A percentile compares a stretch with the other conserved stretches of the same genome.
These are phyloP conservation scores for Euproctis similis DNA, from an alignment of 2,888 invertebrate species.

Conservation along the genomic window DNA sequence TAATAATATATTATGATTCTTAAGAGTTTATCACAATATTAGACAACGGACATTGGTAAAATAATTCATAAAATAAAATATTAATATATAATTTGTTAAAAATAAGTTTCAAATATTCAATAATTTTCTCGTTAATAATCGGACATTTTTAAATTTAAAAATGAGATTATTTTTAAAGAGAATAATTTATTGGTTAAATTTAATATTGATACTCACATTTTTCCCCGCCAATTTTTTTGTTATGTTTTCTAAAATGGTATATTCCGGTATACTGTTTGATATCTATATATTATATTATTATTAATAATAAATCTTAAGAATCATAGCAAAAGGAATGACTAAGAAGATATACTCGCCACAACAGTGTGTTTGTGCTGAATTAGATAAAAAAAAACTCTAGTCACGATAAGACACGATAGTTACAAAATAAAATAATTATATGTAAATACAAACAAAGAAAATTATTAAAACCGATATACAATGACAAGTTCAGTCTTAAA, in stretches of 20 bases:
- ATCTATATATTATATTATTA: too few species aligned
- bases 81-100: too few species aligned
- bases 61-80: too few species aligned
- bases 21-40: constrained; percentile 15
- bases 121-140: constrained; percentile 7
- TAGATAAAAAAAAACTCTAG: constrained; percentile 6
- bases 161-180: constrained; percentile 10
- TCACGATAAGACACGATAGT: constrained; percentile 18
- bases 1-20: constrained; percentile 11
- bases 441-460: constrained; percentile 12
- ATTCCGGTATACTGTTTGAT: too few species aligned
- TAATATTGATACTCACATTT: not conserved
- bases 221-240: not conserved
- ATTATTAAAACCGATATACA: constrained; percentile 24
- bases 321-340: constrained; percentile 40
- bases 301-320: constrained; percentile 21
- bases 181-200: constrained; percentile 1
- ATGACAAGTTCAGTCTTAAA: constrained; percentile 62
- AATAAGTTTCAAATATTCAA: too few species aligned
- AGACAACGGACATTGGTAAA: too few species aligned
- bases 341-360: constrained; percentile 34
- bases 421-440: constrained; percentile 16
- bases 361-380: constrained; percentile 32
- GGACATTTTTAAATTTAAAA: constrained; percentile 20
- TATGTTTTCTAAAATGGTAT: not conserved